These are phyloP conservation scores for Troilus luridus DNA, from an alignment of 2,888 invertebrate genomes.

Conservation along the genomic window DNA sequence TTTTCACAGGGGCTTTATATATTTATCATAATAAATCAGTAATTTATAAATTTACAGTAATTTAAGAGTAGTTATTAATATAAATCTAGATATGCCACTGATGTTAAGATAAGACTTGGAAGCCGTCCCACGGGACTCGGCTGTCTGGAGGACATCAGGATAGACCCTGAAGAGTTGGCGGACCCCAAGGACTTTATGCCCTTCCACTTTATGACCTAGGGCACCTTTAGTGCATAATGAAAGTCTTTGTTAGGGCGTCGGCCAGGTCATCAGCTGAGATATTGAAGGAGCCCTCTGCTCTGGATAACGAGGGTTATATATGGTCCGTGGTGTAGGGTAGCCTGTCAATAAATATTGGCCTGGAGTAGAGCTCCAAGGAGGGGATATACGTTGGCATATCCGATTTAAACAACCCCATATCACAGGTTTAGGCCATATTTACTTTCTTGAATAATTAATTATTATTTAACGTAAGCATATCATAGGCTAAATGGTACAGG, in stretches of 20 bases:
- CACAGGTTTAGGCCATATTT: background rate
- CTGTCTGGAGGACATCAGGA: background rate
- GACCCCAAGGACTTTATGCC: background rate
- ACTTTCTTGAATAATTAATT: background rate
- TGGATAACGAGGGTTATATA: conserved; percentile 9
- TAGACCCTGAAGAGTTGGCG: background rate
- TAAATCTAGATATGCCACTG: background rate
- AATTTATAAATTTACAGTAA: no score
- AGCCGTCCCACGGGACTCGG: background rate
- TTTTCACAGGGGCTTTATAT: no score
- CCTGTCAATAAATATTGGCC: conserved; percentile 1
- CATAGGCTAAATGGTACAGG: no score
- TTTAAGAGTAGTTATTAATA: no score
- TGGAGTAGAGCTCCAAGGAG: background rate
- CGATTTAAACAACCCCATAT: background rate
- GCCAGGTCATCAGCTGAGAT: background rate
- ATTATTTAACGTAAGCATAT: no score
- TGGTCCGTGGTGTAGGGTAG: background rate
- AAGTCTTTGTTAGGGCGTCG: conserved; percentile 15
- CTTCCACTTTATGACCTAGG: background rate
- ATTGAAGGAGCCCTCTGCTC: background rate
- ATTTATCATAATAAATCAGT: no score
- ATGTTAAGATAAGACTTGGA: background rate
- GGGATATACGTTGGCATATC: background rate
- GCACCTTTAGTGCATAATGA: background rate